Base-by-base conservation (phyloP, 2,888 invertebrate species). In the Lepidochitona cinerea region DNA sequence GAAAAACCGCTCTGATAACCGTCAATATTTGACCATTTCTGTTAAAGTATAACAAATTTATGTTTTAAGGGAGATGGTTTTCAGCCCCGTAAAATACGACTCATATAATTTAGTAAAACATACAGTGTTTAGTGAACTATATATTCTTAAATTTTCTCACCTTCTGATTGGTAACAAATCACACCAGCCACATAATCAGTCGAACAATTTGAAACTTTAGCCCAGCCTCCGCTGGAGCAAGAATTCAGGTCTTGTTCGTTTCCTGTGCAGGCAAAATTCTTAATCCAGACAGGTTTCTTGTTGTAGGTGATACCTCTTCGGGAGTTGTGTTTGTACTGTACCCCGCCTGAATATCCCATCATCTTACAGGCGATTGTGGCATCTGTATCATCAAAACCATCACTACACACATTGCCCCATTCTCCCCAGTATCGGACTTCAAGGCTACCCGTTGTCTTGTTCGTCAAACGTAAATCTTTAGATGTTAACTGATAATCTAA, bases 301-400 rank as follows among this genome's bases (percentile, higher is more conserved):
- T 66, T 73, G 3, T 68, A 52, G 12, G 77, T 70, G 0, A 29
- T 29, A 14, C 59, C 26, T 35, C 66, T 35, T 18, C 12, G 9
- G 14, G 66, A 66, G 37, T 59, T 33, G 36, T 72, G 75, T 37
- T 70, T 74, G 7, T 74, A 75, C 2, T 81, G 76, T 18, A 80
- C 71, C 12, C 85, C 85, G 0, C 74, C 94, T 90, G 2, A 94
- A 94, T 90, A 79, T 0, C 81, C 79, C 12, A 82, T 65, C 64
- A 82, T 73, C n/a, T 69, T 41, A 68, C 85, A 82, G 37, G 79
- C 70, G 23, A 78, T 76, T n/a, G 70, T 72, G 9, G 84, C 82
- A 66, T 83, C 83, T 23, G 77, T 78, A 65, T 80, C 79, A 0
- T 81, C 79, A 81, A 84, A 82, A n/a, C 75, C 70, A 26, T 83